phyloP scores from a whole-genome alignment of 2,888 invertebrate genomes.

The Perizoma affinitatum region DNA sequence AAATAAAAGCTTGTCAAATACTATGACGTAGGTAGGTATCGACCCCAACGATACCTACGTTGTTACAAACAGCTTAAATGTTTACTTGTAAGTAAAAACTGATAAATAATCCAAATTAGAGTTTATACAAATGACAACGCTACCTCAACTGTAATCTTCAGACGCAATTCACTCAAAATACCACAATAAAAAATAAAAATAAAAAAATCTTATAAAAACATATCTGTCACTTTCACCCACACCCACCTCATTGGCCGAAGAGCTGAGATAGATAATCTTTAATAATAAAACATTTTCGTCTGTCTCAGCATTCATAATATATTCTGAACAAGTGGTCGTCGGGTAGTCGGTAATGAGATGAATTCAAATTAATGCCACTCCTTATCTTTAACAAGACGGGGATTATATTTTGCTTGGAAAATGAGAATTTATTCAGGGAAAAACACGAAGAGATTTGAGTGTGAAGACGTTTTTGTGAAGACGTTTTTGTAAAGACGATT shows the following conservation, averaged over 20 bases:
- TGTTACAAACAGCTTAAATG: neutral
- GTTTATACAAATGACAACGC: conserved; percentile 24
- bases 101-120: conserved; percentile 15
- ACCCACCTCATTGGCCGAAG: conserved; percentile 11
- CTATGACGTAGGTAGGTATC: conserved; percentile 11
- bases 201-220: no score
- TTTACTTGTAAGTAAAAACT: neutral
- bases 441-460: conserved; percentile 47
- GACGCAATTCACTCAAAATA: conserved; percentile 30
- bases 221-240: conserved; percentile 29
- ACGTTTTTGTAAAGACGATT: conserved; percentile 4
- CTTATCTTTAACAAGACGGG: conserved; percentile 58
- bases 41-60: neutral
- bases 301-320: conserved; percentile 55
- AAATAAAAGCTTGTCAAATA: conserved; percentile 20
- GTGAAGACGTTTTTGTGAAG: conserved; percentile 32
- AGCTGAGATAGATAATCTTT: conserved; percentile 38
- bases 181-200: no score
- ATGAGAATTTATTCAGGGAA: conserved; percentile 54
- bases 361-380: conserved; percentile 59
- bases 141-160: conserved; percentile 22
- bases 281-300: conserved; percentile 56
- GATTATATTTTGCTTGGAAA: conserved; percentile 59
- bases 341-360: conserved; percentile 57
- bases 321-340: conserved; percentile 55